A percentile compares a stretch with the other conserved stretches of the same genome.
phyloP scores from a whole-genome alignment of 2,113 vertebrate genomes.

The Platichthys stellatus region DNA sequence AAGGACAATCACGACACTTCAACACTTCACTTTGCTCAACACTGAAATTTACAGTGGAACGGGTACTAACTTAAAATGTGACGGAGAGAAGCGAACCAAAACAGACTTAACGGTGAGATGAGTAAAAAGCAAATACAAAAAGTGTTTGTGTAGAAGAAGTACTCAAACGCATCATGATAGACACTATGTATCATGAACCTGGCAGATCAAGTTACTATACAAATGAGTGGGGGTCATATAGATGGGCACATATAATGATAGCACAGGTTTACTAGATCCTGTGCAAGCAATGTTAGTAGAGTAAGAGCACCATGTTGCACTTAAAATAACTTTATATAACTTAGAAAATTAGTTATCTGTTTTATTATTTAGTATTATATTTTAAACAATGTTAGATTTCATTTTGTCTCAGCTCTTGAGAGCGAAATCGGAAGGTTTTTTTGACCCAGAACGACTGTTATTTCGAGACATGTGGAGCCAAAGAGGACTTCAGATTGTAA shows the following conservation, averaged over 20 bases:
- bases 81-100: conserved; percentile 42
- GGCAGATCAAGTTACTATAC: conserved; percentile 37
- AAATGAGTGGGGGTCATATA: conserved; percentile 23
- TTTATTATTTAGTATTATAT: conserved; percentile 11
- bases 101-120: conserved; percentile 12
- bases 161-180: conserved; percentile 37
- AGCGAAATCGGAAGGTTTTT: conserved; percentile 6
- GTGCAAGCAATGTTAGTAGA: conserved; percentile 34
- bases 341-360: conserved; percentile 31
- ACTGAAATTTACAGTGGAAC: conserved; percentile 78
- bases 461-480: conserved; percentile 3
- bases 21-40: conserved; percentile 79
- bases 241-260: conserved; percentile 26
- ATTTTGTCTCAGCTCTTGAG: conserved; percentile 14
- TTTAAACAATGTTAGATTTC: conserved; percentile 21
- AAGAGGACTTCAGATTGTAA: not conserved
- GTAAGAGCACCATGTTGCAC: conserved; percentile 57
- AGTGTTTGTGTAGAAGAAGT: conserved; percentile 23
- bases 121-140: conserved; percentile 61
- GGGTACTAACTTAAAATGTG: conserved; percentile 66
- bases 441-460: not conserved
- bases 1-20: conserved; percentile 79
- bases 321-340: conserved; percentile 33
- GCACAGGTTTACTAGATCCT: conserved; percentile 28
- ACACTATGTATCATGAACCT: conserved; percentile 26